Evolutionary conservation across 2,113 vertebrate genomes (phyloP).

Genomic region (Ellobius talpinus): DNA sequence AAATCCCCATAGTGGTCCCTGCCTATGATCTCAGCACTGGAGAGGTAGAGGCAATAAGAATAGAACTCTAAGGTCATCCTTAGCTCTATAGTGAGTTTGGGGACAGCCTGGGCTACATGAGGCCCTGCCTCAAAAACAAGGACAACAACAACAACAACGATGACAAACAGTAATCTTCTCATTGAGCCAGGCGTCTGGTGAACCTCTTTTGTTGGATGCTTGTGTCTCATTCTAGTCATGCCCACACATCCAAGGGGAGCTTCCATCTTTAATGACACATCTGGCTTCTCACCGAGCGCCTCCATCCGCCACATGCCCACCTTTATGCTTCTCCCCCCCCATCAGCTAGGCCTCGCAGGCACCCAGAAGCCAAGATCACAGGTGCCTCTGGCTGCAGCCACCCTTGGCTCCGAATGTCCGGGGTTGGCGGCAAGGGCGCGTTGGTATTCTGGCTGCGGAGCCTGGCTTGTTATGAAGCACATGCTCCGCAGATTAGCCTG

Average conservation of each 20-base stretch:
- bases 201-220: background rate
- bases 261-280: slow-evolving; percentile 59
- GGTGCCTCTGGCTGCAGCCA: slow-evolving; percentile 61
- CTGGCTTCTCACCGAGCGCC: slow-evolving; percentile 53
- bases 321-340: background rate
- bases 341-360: background rate
- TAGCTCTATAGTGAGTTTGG: background rate
- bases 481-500: slow-evolving; percentile 95
- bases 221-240: background rate
- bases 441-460: slow-evolving; percentile 89
- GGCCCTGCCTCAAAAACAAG: background rate
- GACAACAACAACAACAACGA: background rate
- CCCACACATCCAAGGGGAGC: background rate
- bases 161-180: background rate
- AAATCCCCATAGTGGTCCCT: background rate
- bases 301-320: background rate
- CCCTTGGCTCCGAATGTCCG: slow-evolving; percentile 43
- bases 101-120: background rate
- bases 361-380: slow-evolving; percentile 49
- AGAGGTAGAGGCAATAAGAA: background rate
- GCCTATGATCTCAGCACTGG: background rate
- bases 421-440: slow-evolving; percentile 72
- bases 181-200: background rate
- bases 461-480: slow-evolving; percentile 91
- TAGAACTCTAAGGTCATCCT: background rate